Evolutionary conservation across 1,140 invertebrate genomes (phyloP), one percentile per base, ranked within the genome.

Genomic region (Drosophila cardini): DNA sequence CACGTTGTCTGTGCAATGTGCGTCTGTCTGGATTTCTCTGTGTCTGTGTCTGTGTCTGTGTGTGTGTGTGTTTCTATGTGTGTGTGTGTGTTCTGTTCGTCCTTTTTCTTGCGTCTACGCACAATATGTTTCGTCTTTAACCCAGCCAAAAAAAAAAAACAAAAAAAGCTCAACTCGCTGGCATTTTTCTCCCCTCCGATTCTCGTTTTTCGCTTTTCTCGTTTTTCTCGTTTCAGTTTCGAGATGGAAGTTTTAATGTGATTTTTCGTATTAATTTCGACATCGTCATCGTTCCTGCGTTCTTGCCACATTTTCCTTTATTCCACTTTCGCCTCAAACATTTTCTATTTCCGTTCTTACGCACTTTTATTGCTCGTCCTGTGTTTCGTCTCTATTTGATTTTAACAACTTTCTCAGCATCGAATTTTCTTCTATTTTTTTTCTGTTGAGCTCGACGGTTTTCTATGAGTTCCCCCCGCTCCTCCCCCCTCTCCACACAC

Each of bases 111-210:
- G 73, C 84, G 84, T 87, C 84, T 87, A 87, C 84, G 84, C 84
- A 87, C 84, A 87, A 87, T 87, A 87, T 87, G 84, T 87, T 87
- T 87, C 85, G 84, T 80, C 84, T 87, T 87, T 87, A 87, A 87
- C 84, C 84, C 84, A 89, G 78, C 77, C 84, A 72, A 89, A 70
- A 56, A 52, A 62, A 76, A 26, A 11, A 70, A 56, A 52, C 50
- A 76, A 26, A 11, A 26, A 43, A 26, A 62, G 36, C 46, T 21
- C 62, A 42, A n/a, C 48, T 53, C 34, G 50, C 42, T 68, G 8
- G 50, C 52, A 48, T 10, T 16, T 13, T 16, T 7, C 10, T 36
- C 10, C 36, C 55, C n/a, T n/a, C 69, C 50, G 38, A 13, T 11
- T 40, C n/a, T 40, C 38, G 4, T 5, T 13, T 13, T n/a, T 40